phyloP scores from a whole-genome alignment of 1,140 invertebrate species.

The Dinothrombium tinctorium region DNA sequence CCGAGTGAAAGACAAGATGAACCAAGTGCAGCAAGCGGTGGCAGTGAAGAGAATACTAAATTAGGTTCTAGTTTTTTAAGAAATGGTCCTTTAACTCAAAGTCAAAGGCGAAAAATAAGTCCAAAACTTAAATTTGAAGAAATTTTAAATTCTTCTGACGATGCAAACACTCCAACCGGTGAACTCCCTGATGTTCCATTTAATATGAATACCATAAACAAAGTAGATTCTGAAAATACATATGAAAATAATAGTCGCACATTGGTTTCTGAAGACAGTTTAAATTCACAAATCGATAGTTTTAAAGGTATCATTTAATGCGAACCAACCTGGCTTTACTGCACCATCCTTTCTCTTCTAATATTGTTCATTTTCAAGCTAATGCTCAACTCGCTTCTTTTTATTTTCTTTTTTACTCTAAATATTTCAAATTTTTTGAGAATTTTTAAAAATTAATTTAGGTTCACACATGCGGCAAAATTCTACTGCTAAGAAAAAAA shows the following conservation, averaged over 20 bases:
- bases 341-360: not conserved
- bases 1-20: not conserved
- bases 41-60: not conserved
- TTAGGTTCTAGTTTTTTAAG: not conserved
- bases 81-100: slow-evolving; percentile 8
- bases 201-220: too few relatives aligned
- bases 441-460: not conserved
- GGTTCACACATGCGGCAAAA: slow-evolving; percentile 3
- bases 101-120: slow-evolving; percentile 9
- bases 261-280: not conserved
- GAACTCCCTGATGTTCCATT: too few relatives aligned
- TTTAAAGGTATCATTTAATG: too few relatives aligned
- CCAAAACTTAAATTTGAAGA: slow-evolving; percentile 9
- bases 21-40: not conserved
- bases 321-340: not conserved
- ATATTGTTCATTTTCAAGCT: not conserved
- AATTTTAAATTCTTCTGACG: slow-evolving; percentile 3
- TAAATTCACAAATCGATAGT: too few relatives aligned
- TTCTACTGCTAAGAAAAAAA: slow-evolving; percentile 17
- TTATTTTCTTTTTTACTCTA: not conserved
- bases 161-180: not conserved
- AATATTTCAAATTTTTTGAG: not conserved
- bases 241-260: not conserved
- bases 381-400: slow-evolving; percentile 5
- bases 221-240: too few relatives aligned